Base-by-base conservation (phyloP, 92 coral and sea anemone genomes). In the Meandrina meandrites region DNA sequence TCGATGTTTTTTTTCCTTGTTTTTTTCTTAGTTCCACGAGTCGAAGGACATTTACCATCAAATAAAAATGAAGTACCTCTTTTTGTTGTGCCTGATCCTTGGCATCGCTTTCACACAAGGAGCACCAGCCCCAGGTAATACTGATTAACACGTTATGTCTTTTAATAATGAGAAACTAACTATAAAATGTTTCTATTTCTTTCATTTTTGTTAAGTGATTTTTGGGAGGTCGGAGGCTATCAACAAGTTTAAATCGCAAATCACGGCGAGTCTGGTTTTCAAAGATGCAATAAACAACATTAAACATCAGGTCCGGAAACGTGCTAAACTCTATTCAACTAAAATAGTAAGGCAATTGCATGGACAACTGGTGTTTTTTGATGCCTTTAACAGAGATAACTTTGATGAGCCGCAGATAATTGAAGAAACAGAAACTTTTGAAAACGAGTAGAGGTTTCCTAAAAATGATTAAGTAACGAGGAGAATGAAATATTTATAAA, bases 31-130 rank as follows among this genome's bases (percentile, higher is more conserved):
- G 84, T 30, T 47, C 28, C 60, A 75, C 21, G 81, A 75, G 90
- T 79, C 75, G 18, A 32, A 68, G 36, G 71, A 75, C 75, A 75
- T 35, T 58, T 24, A 67, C 54, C 40, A 57, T 17, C 22, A 27
- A 73, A 66, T 12, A 48, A 93, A 80, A 75, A 94, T 94, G 98
- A 94, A 94, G 80, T 91, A 88, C 91, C 89, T 94, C 78, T 76
- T 93, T 18, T 81, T 91, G 34, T 72, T 94, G 67, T 94, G 94
- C 83, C 92, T 94, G 82, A 90, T 94, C 82, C 79, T 94, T 74
- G 96, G 98, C 47, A 88, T 94, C 60, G 90, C 95, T 45, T 71
- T 82, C 35, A 77, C 89, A 37, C 51, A 54, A 10, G 88, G 88
- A 15, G 93, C 89, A 16, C 93, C 93, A 35, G 93, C 93, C n/a